These are phyloP conservation scores for Oreochromis mossambicus DNA, from an alignment of 2,797 vertebrate genomes.

Conservation along the genomic window DNA sequence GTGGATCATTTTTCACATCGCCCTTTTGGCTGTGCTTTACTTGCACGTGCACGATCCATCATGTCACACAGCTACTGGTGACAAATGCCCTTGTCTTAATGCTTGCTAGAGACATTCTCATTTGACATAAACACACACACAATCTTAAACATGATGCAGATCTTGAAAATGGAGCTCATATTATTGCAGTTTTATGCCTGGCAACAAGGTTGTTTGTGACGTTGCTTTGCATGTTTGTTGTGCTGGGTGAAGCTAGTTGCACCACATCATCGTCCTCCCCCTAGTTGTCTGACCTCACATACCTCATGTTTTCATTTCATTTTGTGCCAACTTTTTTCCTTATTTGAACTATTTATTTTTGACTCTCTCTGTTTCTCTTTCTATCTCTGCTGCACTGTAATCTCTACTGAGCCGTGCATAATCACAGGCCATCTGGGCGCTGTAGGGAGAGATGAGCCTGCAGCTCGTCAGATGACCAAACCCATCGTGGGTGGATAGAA, in stretches of 20 bases:
- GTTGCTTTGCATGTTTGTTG: not conserved
- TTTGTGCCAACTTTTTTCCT: constrained; percentile 10
- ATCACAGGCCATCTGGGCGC: constrained; percentile 77
- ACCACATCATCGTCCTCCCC: not conserved
- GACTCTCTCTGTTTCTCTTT: constrained; percentile 26
- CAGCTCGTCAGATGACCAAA: constrained; percentile 66
- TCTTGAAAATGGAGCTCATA: not conserved
- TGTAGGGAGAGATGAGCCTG: constrained; percentile 65
- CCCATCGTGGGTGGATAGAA: constrained; percentile 19
- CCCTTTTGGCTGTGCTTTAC: constrained; percentile 42
- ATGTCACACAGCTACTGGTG: constrained; percentile 39
- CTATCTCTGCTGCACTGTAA: constrained; percentile 57
- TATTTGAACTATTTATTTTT: constrained; percentile 44
- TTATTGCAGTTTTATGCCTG: not conserved
- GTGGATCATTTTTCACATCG: constrained; percentile 32
- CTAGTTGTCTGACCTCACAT: not conserved
- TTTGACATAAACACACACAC: not conserved
- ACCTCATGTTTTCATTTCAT: not conserved
- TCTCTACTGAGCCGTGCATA: constrained; percentile 72
- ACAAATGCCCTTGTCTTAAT: constrained; percentile 38
- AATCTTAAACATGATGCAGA: not conserved
- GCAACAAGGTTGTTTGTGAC: not conserved
- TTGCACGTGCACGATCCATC: constrained; percentile 36
- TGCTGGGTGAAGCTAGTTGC: not conserved
- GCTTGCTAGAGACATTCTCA: constrained; percentile 4